Evolutionary conservation across 2,113 vertebrate genomes (phyloP).

Genomic region (Mirza zaza): DNA sequence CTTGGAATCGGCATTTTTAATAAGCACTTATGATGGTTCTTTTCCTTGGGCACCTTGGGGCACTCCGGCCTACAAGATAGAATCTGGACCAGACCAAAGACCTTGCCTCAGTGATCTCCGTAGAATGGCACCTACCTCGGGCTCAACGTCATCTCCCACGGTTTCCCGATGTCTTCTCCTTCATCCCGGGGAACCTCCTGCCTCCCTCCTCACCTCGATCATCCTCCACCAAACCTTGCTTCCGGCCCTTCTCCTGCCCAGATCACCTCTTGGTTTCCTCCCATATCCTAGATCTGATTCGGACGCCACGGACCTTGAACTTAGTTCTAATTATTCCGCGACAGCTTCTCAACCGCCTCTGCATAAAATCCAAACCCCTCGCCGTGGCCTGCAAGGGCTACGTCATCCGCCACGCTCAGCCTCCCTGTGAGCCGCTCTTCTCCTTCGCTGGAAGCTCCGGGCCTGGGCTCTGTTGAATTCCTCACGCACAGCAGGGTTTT

Average conservation of each 20-base stretch:
- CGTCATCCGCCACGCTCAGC: accelerated
- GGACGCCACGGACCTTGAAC: neutral
- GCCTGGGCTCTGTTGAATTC: neutral
- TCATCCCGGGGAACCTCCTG: accelerated
- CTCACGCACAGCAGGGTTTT: neutral
- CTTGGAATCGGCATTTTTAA: neutral
- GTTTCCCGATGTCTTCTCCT: neutral
- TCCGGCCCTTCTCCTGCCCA: neutral
- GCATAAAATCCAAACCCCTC: neutral
- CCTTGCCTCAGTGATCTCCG: neutral
- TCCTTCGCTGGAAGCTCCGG: neutral
- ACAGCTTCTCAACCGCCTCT: neutral
- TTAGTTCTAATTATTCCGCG: neutral
- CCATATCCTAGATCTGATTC: neutral
- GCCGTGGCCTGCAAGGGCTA: neutral
- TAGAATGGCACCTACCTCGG: neutral
- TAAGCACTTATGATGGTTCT: neutral
- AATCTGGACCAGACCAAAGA: neutral
- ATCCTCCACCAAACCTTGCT: neutral
- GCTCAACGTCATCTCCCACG: neutral
- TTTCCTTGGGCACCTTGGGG: neutral
- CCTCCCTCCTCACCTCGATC: neutral
- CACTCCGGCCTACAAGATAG: neutral
- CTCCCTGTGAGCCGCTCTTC: neutral
- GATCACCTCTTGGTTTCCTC: neutral